phyloP scores from a whole-genome alignment of 2,888 invertebrate species.

The Nineta flava region DNA sequence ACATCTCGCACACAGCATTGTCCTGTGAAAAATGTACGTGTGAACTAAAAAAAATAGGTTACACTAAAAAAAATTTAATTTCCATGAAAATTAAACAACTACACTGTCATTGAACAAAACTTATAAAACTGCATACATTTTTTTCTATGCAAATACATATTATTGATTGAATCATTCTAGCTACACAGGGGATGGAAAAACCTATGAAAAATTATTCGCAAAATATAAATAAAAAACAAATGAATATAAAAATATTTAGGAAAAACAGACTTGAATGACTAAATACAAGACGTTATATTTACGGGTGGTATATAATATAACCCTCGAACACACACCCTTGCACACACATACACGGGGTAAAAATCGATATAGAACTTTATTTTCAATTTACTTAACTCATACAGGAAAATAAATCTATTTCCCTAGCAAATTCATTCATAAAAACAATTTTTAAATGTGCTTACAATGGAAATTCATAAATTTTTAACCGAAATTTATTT shows the following conservation, averaged over 20 bases:
- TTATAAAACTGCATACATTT: too few species aligned
- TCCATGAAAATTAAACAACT: not conserved
- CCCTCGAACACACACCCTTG: slow-evolving; percentile 7
- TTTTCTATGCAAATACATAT: too few species aligned
- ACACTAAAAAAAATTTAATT: too few species aligned
- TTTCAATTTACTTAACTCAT: slow-evolving; percentile 1
- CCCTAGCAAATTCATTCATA: not conserved
- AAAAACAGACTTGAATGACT: not conserved
- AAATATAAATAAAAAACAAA: not conserved
- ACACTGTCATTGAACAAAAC: too few species aligned
- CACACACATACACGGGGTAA: not conserved
- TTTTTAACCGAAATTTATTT: not conserved
- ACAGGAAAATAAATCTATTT: not conserved
- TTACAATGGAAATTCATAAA: not conserved
- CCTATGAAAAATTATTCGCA: not conserved
- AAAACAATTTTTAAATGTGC: not conserved
- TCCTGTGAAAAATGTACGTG: not conserved
- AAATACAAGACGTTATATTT: not conserved
- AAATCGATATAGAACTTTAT: slow-evolving; percentile 8
- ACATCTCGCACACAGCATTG: not conserved
- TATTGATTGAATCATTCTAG: too few species aligned
- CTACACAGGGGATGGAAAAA: too few species aligned
- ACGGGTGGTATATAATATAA: slow-evolving; percentile 4
- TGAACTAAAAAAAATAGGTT: not conserved
- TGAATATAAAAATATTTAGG: not conserved